phyloP scores from a whole-genome alignment of 2,888 invertebrate genomes.

The Rhodophaea formosa region DNA sequence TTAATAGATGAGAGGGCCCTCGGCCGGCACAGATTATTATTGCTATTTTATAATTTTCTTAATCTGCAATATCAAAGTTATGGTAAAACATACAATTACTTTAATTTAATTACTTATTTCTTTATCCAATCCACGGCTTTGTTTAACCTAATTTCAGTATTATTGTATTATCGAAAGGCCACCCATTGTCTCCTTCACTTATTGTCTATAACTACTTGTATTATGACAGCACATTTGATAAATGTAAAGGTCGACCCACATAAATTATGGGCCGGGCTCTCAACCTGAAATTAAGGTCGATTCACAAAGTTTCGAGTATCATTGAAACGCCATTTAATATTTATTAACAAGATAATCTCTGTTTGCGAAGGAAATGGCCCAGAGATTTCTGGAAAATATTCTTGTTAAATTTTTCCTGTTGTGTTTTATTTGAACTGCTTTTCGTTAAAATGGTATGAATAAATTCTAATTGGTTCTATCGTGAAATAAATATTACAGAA shows the following conservation, averaged over 20 bases:
- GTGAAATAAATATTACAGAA: no score
- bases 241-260: conserved; percentile 7
- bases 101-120: no score
- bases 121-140: background rate
- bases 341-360: conserved; percentile 1
- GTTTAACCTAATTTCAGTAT: background rate
- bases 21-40: no score
- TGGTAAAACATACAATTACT: no score
- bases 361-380: background rate
- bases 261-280: background rate
- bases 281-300: conserved; percentile 3
- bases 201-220: background rate
- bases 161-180: background rate
- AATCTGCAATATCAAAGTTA: no score
- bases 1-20: no score
- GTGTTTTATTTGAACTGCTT: no score
- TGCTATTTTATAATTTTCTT: no score
- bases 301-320: background rate
- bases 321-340: conserved; percentile 3
- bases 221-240: background rate
- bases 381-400: background rate
- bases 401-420: background rate
- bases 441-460: no score
- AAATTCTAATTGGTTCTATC: no score
- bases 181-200: background rate